Evolutionary conservation across 1,140 invertebrate species (phyloP).

Genomic region (Patella vulgata): DNA sequence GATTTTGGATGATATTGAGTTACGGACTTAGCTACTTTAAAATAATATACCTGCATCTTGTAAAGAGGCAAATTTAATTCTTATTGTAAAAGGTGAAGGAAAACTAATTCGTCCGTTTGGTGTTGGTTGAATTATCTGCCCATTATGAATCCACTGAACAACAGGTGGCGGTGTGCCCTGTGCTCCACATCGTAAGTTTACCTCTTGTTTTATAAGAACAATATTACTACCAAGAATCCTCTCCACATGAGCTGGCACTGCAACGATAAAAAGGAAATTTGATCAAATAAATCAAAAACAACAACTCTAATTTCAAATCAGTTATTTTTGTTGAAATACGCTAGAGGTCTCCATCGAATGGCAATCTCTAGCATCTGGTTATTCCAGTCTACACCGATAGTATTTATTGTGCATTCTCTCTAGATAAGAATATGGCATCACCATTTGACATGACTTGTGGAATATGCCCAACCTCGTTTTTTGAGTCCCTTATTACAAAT

Average conservation of each 20-base stretch:
- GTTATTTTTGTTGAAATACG: too few species aligned
- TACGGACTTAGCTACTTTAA: too few species aligned
- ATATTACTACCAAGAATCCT: conserved; percentile 29
- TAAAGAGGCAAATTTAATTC: conserved; percentile 27
- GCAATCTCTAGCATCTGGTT: too few species aligned
- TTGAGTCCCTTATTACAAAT: too few species aligned
- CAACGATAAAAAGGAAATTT: neutral
- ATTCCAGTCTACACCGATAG: too few species aligned
- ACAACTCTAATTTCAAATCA: too few species aligned
- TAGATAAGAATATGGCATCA: too few species aligned
- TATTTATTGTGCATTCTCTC: too few species aligned
- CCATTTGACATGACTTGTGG: too few species aligned
- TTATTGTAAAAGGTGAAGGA: conserved; percentile 21
- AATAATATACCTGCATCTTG: conserved; percentile 39
- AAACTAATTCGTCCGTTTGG: conserved; percentile 34
- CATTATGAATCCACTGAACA: conserved; percentile 31
- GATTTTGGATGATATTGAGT: too few species aligned
- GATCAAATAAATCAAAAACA: neutral
- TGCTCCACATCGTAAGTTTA: conserved; percentile 31
- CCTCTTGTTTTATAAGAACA: conserved; percentile 19
- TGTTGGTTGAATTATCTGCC: conserved; percentile 8
- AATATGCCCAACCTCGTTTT: too few species aligned
- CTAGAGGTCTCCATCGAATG: too few species aligned
- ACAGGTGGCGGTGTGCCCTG: conserved; percentile 31
- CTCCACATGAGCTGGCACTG: conserved; percentile 29